Evolutionary conservation across 2,797 vertebrate genomes (phyloP).

Genomic region (Acanthurus tractus): DNA sequence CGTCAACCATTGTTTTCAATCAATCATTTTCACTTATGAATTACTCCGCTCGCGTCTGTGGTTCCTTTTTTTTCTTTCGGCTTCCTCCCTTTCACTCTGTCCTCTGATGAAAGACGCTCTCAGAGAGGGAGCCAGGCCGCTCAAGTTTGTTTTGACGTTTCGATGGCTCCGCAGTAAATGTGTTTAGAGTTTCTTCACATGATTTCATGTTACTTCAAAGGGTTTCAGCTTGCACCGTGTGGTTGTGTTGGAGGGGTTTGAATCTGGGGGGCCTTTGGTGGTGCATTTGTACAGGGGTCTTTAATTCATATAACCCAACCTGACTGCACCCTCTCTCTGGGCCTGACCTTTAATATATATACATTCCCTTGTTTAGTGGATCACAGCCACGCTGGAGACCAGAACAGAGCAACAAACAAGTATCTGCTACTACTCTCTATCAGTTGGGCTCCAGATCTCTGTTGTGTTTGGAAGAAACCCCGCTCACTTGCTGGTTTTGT

Average conservation of each 20-base stretch:
- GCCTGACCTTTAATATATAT: constrained; percentile 43
- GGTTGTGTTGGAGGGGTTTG: constrained; percentile 47
- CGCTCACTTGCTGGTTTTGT: constrained; percentile 53
- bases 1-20: constrained; percentile 64
- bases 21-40: constrained; percentile 55
- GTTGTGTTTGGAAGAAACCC: constrained; percentile 63
- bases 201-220: constrained; percentile 49
- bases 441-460: constrained; percentile 45
- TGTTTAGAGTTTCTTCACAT: constrained; percentile 60
- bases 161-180: constrained; percentile 37
- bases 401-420: constrained; percentile 54
- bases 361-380: constrained; percentile 17
- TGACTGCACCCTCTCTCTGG: constrained; percentile 15
- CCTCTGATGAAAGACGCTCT: constrained; percentile 50
- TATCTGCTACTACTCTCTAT: constrained; percentile 62
- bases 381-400: constrained; percentile 37
- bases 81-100: constrained; percentile 19
- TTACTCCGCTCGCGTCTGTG: constrained; percentile 43
- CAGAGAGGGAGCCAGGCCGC: constrained; percentile 61
- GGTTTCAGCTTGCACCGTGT: not conserved
- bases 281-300: constrained; percentile 30
- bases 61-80: constrained; percentile 2
- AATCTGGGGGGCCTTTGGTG: constrained; percentile 34
- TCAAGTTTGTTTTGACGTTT: constrained; percentile 66
- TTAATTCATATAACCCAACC: constrained; percentile 36